Evolutionary conservation across 2,888 invertebrate genomes (phyloP), one percentile per base, ranked within the genome.

Genomic region (Dusona sp.): DNA sequence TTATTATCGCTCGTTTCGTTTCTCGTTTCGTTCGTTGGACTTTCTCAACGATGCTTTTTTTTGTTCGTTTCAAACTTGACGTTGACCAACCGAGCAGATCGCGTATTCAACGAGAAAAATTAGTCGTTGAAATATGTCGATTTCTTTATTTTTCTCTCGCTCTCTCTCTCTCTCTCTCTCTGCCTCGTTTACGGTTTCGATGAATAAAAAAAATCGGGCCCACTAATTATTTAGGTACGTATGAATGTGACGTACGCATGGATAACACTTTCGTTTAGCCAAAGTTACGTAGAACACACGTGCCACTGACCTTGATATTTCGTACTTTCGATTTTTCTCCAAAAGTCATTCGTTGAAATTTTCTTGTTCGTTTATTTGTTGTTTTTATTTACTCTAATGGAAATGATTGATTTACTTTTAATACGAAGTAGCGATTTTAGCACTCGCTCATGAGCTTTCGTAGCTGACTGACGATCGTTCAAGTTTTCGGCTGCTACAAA

Each of bases 21-120:
- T 61, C 36, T 77, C 77, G 77, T 77, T 64, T 75, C 61, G 67
- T 67, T 78, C 68, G 79, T 79, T 70, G 68, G 54, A 57, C 29
- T 29, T 70, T 57, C 70, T 33, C 29, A 54, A 68, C 25, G 54
- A 54, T 77, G 65, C n/a, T 38, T 38, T 48, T 19, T 42, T 65
- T 42, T 2, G n/a, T 11, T 36, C 4, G 22, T 67, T 79, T 3
- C 25, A 22, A 74, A 57, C 9, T 25, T 4, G 29, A 16, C 29
- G 61, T 25, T 61, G 61, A 29, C 29, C 29, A 61, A 61, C 29
- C 29, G 29, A 57, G 57, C 57, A 25, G 61, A 61, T 61, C 61
- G 29, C 25, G 25, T 61, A 29, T 61, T 16, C 29, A 61, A 29
- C 61, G 61, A 29, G 61, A 16, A 29, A 29, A 61, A 1, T 29